A percentile compares a stretch with the other conserved stretches of the same genome.
phyloP scores from a whole-genome alignment of 2,888 invertebrate genomes.

The Macrophya annulata region DNA sequence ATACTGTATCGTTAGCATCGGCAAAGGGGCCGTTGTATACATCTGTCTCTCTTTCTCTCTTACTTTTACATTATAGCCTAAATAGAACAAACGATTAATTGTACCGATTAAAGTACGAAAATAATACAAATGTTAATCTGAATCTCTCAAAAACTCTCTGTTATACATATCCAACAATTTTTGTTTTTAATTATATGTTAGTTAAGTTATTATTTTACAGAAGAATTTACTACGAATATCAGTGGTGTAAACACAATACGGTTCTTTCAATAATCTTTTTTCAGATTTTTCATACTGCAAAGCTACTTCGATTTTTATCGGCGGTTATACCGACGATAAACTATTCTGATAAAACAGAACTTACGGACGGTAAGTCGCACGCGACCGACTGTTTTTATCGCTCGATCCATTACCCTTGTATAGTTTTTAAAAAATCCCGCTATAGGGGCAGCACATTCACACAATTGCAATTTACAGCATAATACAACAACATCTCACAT shows the following conservation, averaged over 20 bases:
- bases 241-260: background rate
- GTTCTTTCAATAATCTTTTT: background rate
- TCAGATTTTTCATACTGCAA: background rate
- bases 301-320: background rate
- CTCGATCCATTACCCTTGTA: background rate
- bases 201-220: too few species aligned
- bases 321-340: background rate
- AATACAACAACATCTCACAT: background rate
- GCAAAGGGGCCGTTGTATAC: background rate
- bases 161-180: too few species aligned
- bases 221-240: too few species aligned
- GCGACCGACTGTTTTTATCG: background rate
- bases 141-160: too few species aligned
- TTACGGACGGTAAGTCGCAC: background rate
- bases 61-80: background rate
- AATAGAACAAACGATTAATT: background rate
- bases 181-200: too few species aligned
- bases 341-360: too few species aligned
- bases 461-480: background rate
- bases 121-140: too few species aligned
- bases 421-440: background rate
- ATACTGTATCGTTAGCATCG: background rate
- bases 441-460: background rate
- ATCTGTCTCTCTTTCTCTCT: background rate
- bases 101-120: too few species aligned